Evolutionary conservation across 2,888 invertebrate genomes (phyloP).

Genomic region (Temnothorax unifasciatus): DNA sequence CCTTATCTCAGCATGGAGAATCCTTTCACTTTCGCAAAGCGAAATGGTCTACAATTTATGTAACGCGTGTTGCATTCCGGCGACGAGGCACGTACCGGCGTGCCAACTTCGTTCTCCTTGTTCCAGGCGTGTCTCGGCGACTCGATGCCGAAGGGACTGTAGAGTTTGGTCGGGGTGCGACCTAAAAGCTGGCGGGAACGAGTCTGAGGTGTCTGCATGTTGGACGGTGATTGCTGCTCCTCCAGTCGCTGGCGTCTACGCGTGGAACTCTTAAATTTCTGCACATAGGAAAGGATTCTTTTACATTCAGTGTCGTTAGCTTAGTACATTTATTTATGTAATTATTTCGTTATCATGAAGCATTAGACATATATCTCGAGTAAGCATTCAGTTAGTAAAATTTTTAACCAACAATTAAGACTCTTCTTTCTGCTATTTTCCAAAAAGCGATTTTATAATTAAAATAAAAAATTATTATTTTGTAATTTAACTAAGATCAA

Average conservation of each 20-base stretch:
- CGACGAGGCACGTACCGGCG: constrained; percentile 78
- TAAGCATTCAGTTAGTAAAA: not conserved
- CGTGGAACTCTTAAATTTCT: constrained; percentile 88
- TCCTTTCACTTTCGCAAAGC: constrained; percentile 80
- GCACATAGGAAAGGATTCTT: constrained; percentile 2
- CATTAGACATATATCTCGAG: not conserved
- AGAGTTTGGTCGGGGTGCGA: constrained; percentile 91
- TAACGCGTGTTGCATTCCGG: constrained; percentile 71
- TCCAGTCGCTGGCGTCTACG: constrained; percentile 87
- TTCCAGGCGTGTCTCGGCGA: constrained; percentile 89
- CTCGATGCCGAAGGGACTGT: constrained; percentile 93
- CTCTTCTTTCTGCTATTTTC: not conserved
- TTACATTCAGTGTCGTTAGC: not conserved
- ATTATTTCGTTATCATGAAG: not conserved
- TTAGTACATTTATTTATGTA: not conserved
- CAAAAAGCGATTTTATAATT: not conserved
- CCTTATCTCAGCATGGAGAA: constrained; percentile 82
- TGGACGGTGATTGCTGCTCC: constrained; percentile 87
- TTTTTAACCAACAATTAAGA: not conserved
- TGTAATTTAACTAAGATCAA: not conserved
- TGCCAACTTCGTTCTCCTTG: constrained; percentile 87
- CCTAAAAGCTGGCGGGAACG: constrained; percentile 87
- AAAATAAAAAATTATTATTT: not conserved
- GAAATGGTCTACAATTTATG: constrained; percentile 79
- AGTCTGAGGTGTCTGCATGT: constrained; percentile 86